These are phyloP conservation scores for Salvelinus namaycush DNA, from an alignment of 2,113 vertebrate genomes.

Conservation along the genomic window DNA sequence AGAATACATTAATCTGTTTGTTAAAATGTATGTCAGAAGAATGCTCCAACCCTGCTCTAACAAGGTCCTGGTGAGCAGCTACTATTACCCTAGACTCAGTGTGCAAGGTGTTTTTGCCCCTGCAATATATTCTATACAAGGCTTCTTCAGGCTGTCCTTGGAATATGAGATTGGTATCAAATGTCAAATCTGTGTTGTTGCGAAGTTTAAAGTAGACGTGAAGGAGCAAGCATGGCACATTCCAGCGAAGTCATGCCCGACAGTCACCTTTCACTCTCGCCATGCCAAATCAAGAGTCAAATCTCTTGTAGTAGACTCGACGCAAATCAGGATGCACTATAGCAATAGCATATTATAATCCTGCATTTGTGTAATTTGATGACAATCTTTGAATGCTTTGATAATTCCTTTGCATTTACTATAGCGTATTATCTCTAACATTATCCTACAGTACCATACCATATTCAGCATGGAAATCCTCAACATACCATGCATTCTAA, in stretches of 20 bases:
- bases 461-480: neutral
- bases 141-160: neutral
- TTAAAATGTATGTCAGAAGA: neutral
- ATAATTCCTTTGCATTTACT: too few relatives aligned
- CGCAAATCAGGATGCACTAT: neutral
- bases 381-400: too few relatives aligned
- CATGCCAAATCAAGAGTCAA: neutral
- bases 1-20: too few relatives aligned
- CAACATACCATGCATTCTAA: neutral
- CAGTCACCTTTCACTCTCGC: slow-evolving; percentile 32
- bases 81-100: too few relatives aligned
- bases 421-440: too few relatives aligned
- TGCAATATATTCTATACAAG: neutral
- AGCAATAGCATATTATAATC: neutral
- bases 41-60: neutral
- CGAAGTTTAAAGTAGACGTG: neutral
- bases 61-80: too few relatives aligned
- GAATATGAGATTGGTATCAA: slow-evolving; percentile 1
- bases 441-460: too few relatives aligned
- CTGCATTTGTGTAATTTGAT: too few relatives aligned
- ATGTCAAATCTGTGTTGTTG: neutral
- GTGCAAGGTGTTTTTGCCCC: neutral
- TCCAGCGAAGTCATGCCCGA: slow-evolving; percentile 60
- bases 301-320: neutral
- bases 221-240: slow-evolving; percentile 51